Base-by-base conservation (phyloP, 2,797 vertebrate genomes). In the Danio tinwini region DNA sequence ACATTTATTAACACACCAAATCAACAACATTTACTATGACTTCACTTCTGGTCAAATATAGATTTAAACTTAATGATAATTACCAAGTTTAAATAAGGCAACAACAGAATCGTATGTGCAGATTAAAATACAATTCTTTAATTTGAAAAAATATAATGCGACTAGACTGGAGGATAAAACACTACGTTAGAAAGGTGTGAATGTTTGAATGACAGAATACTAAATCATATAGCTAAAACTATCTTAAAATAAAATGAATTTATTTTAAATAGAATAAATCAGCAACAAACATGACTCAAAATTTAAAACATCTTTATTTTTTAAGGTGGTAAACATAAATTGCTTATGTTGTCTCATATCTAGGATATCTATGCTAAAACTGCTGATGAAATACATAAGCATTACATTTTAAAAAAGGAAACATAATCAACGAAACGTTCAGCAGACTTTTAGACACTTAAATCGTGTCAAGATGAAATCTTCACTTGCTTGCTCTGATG, bases 261-360 rank as follows among this genome's bases (percentile, higher is more conserved):
- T 7, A 14, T 70, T 29, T 6, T 49, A 74, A 17, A 82, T 76
- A 81, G 49, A 83, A 83, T 55, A 82, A 87, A 81, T 83, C 74
- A 85, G 72, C 83, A 85, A 86, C 85, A 87, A 88, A 84, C 81
- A 79, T 69, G 79, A 78, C 83, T 82, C 56, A 29, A 29, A 76
- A 85, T 83, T 72, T 45, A 62, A 81, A 47, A 81, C 53, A 9
- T 29, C 50, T 84, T 76, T 55, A 77, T 84, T 89, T 87, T 84
- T 86, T 83, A 19, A 82, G 56, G 74, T 72, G 72, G 65, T 83
- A 78, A 87, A 89, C 85, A 89, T 64, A 29, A 29, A 84, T 52
- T 13, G 19, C 40, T 76, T 74, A 29, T 29, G 29, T 29, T 63
- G 29, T 64, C 81, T 81, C 56, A 80, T 68, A 76, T 47, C 47